Evolutionary conservation across 2,113 vertebrate species (phyloP).

Genomic region (Nycticebus coucang): DNA sequence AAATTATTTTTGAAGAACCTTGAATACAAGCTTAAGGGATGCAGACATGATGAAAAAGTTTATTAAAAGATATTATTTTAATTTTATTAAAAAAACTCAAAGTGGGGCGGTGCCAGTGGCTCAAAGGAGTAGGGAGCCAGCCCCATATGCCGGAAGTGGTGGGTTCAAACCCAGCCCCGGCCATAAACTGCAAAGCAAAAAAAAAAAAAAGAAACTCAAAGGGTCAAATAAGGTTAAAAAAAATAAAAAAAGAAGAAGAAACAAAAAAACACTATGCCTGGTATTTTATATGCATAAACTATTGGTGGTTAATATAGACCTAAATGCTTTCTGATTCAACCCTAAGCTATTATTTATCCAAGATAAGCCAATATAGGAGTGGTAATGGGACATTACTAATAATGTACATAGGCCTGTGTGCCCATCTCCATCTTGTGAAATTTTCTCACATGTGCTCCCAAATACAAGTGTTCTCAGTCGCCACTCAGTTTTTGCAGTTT

Average conservation of each 20-base stretch:
- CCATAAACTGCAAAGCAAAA: too few relatives aligned
- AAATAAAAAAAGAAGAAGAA: background rate
- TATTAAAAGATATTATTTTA: background rate
- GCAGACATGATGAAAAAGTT: background rate
- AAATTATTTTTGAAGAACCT: background rate
- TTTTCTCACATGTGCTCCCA: background rate
- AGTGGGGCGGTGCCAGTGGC: too few relatives aligned
- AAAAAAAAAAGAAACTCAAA: background rate
- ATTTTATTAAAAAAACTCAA: too few relatives aligned
- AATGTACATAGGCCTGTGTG: background rate
- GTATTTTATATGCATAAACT: background rate
- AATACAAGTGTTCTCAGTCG: background rate
- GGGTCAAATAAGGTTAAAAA: background rate
- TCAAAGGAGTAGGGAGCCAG: too few relatives aligned
- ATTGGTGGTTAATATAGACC: background rate
- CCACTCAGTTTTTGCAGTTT: background rate
- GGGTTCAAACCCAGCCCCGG: too few relatives aligned
- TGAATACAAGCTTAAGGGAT: background rate
- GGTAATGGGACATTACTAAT: background rate
- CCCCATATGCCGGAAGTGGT: too few relatives aligned
- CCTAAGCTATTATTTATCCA: background rate
- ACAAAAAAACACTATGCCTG: background rate
- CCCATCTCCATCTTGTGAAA: background rate
- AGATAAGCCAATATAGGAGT: background rate
- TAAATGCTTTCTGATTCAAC: background rate